Evolutionary conservation across 2,113 vertebrate genomes (phyloP).

Genomic region (Oxygymnocypris stewartii): DNA sequence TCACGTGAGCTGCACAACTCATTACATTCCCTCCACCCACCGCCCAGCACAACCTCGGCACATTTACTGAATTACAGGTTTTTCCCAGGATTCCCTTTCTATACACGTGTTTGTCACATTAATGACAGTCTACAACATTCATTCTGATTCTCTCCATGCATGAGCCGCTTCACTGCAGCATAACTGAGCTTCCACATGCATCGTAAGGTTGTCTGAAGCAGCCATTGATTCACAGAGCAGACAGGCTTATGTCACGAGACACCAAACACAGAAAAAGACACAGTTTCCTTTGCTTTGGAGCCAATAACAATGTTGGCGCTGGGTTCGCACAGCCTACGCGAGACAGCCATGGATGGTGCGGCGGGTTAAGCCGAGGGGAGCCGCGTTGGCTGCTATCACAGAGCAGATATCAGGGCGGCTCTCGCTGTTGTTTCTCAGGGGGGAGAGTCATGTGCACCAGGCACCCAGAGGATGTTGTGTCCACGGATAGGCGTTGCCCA

Average conservation of each 20-base stretch:
- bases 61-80: neutral
- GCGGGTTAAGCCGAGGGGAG: neutral
- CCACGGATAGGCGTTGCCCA: slow-evolving; percentile 24
- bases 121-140: neutral
- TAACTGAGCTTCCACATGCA: neutral
- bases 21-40: slow-evolving; percentile 29
- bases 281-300: neutral
- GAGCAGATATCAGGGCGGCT: slow-evolving; percentile 25
- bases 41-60: slow-evolving; percentile 25
- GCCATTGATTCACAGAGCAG: slow-evolving; percentile 19
- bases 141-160: neutral
- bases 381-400: slow-evolving; percentile 27
- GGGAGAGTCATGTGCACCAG: slow-evolving; percentile 20
- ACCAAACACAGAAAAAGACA: neutral
- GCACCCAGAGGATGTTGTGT: neutral
- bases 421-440: neutral
- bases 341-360: neutral
- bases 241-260: slow-evolving; percentile 7
- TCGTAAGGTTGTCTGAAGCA: neutral
- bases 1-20: slow-evolving; percentile 21
- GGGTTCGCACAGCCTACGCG: neutral
- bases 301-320: neutral
- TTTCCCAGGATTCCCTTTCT: neutral
- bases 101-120: neutral
- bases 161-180: neutral